Evolutionary conservation across 2,113 vertebrate genomes (phyloP), one percentile per base, ranked within the genome.

Genomic region (Edolisoma coerulescens): DNA sequence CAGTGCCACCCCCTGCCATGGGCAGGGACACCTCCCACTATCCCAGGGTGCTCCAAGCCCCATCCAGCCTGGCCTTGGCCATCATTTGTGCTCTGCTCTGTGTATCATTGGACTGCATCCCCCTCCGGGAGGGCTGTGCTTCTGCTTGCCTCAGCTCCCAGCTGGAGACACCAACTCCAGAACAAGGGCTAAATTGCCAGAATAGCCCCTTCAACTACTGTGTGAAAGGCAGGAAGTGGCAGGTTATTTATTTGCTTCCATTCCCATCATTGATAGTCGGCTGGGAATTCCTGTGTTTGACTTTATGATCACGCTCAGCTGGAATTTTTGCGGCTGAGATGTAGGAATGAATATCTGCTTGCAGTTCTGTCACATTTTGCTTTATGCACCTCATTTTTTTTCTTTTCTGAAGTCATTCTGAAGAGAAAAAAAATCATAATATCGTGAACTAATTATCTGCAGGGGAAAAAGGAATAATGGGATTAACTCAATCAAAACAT

Each of bases 21-120:
- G n/a, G 30, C 35, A 54, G 76, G 22, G 52, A 57, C 68, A 81
- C 37, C 18, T 65, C 6, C 64, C 68, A 50, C 32, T 2, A 1
- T 0, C 44, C 52, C 68, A 81, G 32, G 12, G 0, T 44, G 32
- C 27, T 37, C 17, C 59, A 37, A 65, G 17, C 42, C 22, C 10
- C 0, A 0, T 45, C 56, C 74, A 70, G 0, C 16, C 56, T 54
- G 64, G 24, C n/a, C 39, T 47, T 6, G 47, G 63, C 1, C 37
- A 37, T 19, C 17, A 28, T 44, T 15, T 53, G 6, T 56, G 30
- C 54, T 57, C 49, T 63, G 54, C 11, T 76, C 37, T n/a, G n/a
- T n/a, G n/a, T n/a, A 39, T 6, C n/a, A 3, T 10, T 47, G 49
- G 15, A 13, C 35, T 44, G 33, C 27, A 63, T 11, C 10, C 9